Evolutionary conservation across 1,140 invertebrate species (phyloP).

Genomic region (Sycophila sp.): DNA sequence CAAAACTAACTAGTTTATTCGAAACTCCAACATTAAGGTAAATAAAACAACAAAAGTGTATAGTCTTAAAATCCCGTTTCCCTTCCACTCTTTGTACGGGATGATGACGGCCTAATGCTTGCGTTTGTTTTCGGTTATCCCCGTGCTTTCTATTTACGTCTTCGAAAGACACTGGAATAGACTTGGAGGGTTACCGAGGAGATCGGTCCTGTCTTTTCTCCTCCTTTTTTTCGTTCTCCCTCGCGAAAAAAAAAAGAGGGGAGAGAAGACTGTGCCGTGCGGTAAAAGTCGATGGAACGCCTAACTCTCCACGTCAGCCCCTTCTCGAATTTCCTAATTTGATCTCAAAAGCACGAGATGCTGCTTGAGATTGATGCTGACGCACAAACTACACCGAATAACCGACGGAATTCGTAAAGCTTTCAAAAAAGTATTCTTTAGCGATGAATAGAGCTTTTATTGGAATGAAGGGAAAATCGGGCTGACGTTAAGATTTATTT

Average conservation of each 20-base stretch:
- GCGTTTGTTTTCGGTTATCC: background rate
- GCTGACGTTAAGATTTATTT: background rate
- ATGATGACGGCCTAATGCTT: background rate
- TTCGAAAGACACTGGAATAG: background rate
- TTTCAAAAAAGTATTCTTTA: background rate
- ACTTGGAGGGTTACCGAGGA: background rate
- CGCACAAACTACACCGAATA: constrained; percentile 4
- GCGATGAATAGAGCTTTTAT: background rate
- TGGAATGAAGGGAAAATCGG: background rate
- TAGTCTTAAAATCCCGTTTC: too few species aligned
- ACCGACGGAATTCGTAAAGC: background rate
- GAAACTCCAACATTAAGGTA: too few species aligned
- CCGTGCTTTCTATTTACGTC: background rate
- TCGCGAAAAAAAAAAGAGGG: background rate
- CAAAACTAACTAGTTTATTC: too few species aligned
- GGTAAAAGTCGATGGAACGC: background rate
- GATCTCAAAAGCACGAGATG: constrained; percentile 11
- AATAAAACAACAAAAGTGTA: too few species aligned
- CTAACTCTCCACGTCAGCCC: background rate
- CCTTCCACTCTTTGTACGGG: background rate
- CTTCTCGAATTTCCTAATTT: constrained; percentile 20
- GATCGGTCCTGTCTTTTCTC: background rate
- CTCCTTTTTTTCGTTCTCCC: background rate
- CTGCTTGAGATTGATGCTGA: constrained; percentile 6
- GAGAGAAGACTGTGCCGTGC: background rate